Conservation (phyloP, 2,113 vertebrate species). For the Chloebia gouldiae region DNA sequence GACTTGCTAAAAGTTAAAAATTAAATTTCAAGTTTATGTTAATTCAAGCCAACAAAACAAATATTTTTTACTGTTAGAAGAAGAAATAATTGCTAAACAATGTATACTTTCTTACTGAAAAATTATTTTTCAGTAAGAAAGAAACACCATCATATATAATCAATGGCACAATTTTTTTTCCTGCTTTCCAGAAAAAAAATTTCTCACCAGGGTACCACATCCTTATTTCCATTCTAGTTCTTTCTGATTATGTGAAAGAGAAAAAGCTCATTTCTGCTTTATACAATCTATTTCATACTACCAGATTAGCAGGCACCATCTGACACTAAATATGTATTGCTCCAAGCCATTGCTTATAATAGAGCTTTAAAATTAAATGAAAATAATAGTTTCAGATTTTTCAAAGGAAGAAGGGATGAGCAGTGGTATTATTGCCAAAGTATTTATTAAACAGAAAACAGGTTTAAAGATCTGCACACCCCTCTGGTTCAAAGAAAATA, state of each 20-base stretch:
- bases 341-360: not conserved
- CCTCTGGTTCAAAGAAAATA: not conserved
- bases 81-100: not conserved
- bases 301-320: not conserved
- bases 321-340: not conserved
- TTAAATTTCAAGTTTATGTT: not conserved
- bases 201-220: not conserved
- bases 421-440: not conserved
- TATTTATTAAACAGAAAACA: not conserved
- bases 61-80: not conserved
- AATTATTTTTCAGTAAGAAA: not conserved
- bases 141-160: no score
- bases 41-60: not conserved
- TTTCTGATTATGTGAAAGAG: not conserved
- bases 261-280: not conserved
- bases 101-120: not conserved
- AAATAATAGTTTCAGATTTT: not conserved
- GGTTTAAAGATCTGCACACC: not conserved
- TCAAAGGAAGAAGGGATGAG: not conserved
- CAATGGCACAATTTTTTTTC: not conserved
- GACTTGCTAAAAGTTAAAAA: not conserved
- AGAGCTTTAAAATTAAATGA: not conserved
- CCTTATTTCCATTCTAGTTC: not conserved
- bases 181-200: accelerated
- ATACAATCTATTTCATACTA: not conserved